A percentile compares a stretch with the other conserved stretches of the same genome.
Evolutionary conservation across 1,140 invertebrate species (phyloP).

Genomic region (Tyrophagus putrescentiae): DNA sequence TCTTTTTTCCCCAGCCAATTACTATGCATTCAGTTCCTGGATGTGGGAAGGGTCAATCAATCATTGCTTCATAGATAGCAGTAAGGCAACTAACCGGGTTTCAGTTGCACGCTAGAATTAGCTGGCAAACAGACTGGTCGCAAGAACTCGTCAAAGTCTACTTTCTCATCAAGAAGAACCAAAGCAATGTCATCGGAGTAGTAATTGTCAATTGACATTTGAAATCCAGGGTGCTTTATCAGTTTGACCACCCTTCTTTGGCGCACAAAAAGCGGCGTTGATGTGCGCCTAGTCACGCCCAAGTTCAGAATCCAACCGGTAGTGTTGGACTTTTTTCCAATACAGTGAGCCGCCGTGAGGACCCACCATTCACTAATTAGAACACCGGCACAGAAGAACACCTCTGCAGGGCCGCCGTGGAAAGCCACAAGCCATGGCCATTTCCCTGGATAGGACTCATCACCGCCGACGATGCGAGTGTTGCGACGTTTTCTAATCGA

Average conservation of each 20-base stretch:
- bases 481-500: slow-evolving; percentile 1
- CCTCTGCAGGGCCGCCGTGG: slow-evolving; percentile 29
- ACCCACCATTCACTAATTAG: slow-evolving; percentile 40
- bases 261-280: slow-evolving; percentile 26
- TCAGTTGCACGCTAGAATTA: neutral
- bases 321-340: slow-evolving; percentile 45
- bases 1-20: slow-evolving; percentile 29
- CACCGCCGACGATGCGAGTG: slow-evolving; percentile 28
- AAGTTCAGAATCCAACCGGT: slow-evolving; percentile 26
- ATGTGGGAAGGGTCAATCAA: too few relatives aligned
- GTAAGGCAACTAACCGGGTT: neutral
- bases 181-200: slow-evolving; percentile 40
- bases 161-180: slow-evolving; percentile 64
- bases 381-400: slow-evolving; percentile 41
- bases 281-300: slow-evolving; percentile 28
- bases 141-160: slow-evolving; percentile 55
- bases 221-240: slow-evolving; percentile 27
- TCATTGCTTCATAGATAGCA: too few relatives aligned
- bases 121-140: slow-evolving; percentile 64
- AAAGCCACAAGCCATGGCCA: slow-evolving; percentile 30
- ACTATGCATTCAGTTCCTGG: slow-evolving; percentile 26
- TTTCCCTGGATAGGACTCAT: slow-evolving; percentile 27
- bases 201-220: slow-evolving; percentile 24
- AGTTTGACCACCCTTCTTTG: slow-evolving; percentile 23
- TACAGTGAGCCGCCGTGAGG: slow-evolving; percentile 41